A percentile compares a stretch with the other conserved stretches of the same genome.
These are phyloP conservation scores for Troides helena DNA, from an alignment of 2,888 invertebrate genomes.

Conservation along the genomic window DNA sequence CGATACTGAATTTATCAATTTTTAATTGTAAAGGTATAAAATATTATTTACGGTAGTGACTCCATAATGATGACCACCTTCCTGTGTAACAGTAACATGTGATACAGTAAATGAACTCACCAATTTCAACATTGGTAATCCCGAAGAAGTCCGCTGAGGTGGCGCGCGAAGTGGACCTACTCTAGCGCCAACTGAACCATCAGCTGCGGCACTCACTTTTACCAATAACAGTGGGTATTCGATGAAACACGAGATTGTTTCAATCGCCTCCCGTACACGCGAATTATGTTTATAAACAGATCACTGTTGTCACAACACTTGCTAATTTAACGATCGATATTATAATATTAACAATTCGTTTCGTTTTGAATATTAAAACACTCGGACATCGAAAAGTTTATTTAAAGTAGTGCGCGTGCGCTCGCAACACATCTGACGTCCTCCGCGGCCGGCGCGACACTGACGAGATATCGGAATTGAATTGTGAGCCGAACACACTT, in stretches of 20 bases:
- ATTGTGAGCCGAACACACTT: constrained; percentile 46
- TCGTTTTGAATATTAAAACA: constrained; percentile 48
- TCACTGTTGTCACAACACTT: constrained; percentile 64
- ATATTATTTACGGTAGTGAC: neutral
- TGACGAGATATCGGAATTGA: constrained; percentile 62
- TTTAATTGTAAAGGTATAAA: constrained; percentile 1
- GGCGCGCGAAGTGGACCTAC: constrained; percentile 58
- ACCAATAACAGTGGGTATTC: constrained; percentile 70
- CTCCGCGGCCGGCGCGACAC: constrained; percentile 68
- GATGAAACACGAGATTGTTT: constrained; percentile 69
- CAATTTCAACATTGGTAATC: constrained; percentile 71
- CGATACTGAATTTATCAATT: constrained; percentile 5
- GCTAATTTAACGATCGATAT: constrained; percentile 60
- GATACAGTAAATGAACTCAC: constrained; percentile 58
- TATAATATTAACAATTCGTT: constrained; percentile 46
- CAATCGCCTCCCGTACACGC: constrained; percentile 64
- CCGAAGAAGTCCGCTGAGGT: constrained; percentile 43
- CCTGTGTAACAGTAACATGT: constrained; percentile 5
- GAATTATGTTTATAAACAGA: constrained; percentile 43
- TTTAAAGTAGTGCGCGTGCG: constrained; percentile 37
- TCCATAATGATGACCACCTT: neutral
- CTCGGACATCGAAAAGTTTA: constrained; percentile 52
- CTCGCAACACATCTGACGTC: constrained; percentile 46
- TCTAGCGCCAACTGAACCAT: constrained; percentile 70
- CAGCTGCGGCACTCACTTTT: constrained; percentile 76